Conservation (phyloP, 2,113 vertebrate species). For the Mesocricetus auratus region DNA sequence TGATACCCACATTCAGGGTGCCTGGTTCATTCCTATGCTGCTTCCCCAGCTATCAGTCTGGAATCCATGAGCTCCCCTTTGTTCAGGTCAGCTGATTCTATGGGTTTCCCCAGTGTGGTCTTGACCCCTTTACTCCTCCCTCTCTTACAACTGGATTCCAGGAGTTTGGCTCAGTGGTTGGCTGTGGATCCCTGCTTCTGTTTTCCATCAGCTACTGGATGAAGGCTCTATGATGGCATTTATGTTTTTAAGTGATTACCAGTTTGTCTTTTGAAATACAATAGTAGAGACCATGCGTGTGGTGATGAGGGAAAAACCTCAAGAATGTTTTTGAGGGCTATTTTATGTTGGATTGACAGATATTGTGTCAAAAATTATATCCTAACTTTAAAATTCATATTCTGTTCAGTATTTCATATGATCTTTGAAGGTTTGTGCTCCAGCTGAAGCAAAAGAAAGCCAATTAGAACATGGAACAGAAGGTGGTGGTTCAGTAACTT, state of each 20-base stretch:
- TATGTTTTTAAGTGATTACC: constrained; percentile 35
- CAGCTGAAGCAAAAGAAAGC: constrained; percentile 51
- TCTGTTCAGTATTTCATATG: constrained; percentile 47
- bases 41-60: too few species aligned
- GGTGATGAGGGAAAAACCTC: background rate
- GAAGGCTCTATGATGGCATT: background rate
- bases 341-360: constrained; percentile 21
- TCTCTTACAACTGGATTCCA: too few species aligned
- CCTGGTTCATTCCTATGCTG: too few species aligned
- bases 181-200: too few species aligned
- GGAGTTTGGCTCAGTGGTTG: too few species aligned
- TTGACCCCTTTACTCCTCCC: too few species aligned
- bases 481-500: background rate
- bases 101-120: too few species aligned
- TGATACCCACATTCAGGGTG: too few species aligned
- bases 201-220: too few species aligned
- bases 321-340: background rate
- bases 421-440: constrained; percentile 38
- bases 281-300: background rate
- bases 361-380: constrained; percentile 30
- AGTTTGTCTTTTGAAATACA: constrained; percentile 54
- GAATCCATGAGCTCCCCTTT: too few species aligned
- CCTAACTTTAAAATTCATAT: background rate
- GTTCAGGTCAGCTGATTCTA: too few species aligned
- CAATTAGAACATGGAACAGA: background rate